phyloP scores from a whole-genome alignment of 1,140 invertebrate genomes.

The Babylonia areolata region DNA sequence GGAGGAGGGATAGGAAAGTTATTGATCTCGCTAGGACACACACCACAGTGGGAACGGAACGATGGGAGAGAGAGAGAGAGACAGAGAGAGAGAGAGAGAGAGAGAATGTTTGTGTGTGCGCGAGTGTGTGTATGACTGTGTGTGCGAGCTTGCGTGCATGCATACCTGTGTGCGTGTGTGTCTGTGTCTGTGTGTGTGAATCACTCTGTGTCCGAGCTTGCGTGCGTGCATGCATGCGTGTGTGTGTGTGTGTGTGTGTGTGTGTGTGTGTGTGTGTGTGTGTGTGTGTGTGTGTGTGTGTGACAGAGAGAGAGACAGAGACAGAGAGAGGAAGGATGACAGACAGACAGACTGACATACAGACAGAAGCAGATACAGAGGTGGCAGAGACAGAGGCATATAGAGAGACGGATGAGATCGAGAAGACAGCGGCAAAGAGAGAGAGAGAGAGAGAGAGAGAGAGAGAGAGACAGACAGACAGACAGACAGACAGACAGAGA shows the following conservation, averaged over 20 bases:
- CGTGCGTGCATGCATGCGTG: neutral
- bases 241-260: neutral
- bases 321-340: constrained; percentile 5
- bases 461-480: too few species aligned
- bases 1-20: too few species aligned
- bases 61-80: too few species aligned
- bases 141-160: neutral
- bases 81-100: too few species aligned
- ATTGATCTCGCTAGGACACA: too few species aligned
- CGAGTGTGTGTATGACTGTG: neutral
- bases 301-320: constrained; percentile 1
- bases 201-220: neutral
- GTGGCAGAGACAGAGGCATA: neutral
- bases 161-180: neutral
- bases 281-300: neutral
- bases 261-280: neutral
- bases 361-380: neutral
- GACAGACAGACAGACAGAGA: too few species aligned
- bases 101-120: too few species aligned
- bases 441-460: too few species aligned
- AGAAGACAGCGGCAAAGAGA: too few species aligned
- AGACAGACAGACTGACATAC: too few species aligned
- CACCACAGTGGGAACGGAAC: too few species aligned
- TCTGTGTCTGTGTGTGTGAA: neutral
- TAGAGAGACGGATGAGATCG: too few species aligned